A percentile compares a stretch with the other conserved stretches of the same genome.
phyloP scores from a whole-genome alignment of 2,888 invertebrate genomes.

The Hanleya hanleyi region DNA sequence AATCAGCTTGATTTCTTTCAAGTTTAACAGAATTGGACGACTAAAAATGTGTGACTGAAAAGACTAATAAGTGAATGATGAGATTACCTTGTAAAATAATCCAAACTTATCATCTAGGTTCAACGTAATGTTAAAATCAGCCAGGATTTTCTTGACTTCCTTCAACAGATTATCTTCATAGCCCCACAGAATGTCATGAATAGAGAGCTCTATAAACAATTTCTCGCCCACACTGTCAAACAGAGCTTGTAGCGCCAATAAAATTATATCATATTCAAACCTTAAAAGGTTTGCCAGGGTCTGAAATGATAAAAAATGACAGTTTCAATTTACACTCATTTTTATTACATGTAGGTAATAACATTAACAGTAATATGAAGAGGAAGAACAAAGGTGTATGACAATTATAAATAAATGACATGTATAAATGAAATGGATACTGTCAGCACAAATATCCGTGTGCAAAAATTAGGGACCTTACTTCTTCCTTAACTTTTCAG shows the following conservation, averaged over 20 bases:
- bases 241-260: constrained; percentile 37
- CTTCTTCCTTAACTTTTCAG: no score
- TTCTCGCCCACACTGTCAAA: constrained; percentile 38
- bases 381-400: no score
- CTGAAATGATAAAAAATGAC: constrained; percentile 24
- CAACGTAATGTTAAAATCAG: constrained; percentile 27
- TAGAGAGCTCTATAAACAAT: constrained; percentile 46
- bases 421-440: no score
- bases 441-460: no score
- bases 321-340: background rate
- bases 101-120: constrained; percentile 82
- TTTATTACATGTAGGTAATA: no score
- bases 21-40: no score
- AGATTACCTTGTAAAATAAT: constrained; percentile 88
- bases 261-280: constrained; percentile 24
- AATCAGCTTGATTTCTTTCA: no score
- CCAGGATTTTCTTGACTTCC: constrained; percentile 29
- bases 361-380: no score
- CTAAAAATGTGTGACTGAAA: no score
- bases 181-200: constrained; percentile 60
- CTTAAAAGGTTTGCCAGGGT: constrained; percentile 18
- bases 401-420: no score
- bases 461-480: no score
- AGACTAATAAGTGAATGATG: no score
- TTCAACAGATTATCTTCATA: constrained; percentile 56